phyloP scores from a whole-genome alignment of 2,113 vertebrate genomes.

The Labrus mixtus region DNA sequence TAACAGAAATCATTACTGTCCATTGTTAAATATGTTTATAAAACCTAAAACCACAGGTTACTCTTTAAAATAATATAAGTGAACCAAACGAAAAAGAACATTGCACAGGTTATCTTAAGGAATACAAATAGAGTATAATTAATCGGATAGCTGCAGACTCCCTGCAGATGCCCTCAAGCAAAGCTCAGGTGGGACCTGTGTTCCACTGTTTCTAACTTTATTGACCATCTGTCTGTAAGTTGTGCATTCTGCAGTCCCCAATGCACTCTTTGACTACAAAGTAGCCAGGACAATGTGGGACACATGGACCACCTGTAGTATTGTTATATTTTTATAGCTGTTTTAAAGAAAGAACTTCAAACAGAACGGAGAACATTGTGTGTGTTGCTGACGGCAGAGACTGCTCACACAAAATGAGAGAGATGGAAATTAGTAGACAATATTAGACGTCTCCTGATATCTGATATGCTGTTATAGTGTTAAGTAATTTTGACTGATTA shows the following conservation, averaged over 20 bases:
- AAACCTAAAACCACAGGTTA: slow-evolving; percentile 6
- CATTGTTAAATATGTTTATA: not conserved
- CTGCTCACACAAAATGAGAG: not conserved
- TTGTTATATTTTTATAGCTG: slow-evolving; percentile 4
- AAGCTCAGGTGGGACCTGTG: not conserved
- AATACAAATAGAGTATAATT: slow-evolving; percentile 12
- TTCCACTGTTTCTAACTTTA: slow-evolving; percentile 8
- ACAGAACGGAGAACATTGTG: not conserved
- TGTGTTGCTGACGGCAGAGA: not conserved
- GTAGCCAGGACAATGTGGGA: slow-evolving; percentile 6
- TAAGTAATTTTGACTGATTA: not conserved
- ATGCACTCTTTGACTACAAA: slow-evolving; percentile 17
- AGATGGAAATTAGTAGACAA: not conserved
- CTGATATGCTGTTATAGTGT: no score
- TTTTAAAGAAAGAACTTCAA: not conserved
- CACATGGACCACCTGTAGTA: slow-evolving; percentile 8
- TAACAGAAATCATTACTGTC: not conserved
- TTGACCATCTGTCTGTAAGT: slow-evolving; percentile 38
- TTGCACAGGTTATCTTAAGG: not conserved
- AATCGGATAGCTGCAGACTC: slow-evolving; percentile 3
- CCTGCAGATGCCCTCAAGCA: slow-evolving; percentile 1
- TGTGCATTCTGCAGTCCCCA: slow-evolving; percentile 17
- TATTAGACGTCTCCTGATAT: no score
- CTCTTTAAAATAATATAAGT: not conserved
- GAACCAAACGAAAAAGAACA: not conserved